phyloP scores from a whole-genome alignment of 2,113 vertebrate species.

The Nymphicus hollandicus region DNA sequence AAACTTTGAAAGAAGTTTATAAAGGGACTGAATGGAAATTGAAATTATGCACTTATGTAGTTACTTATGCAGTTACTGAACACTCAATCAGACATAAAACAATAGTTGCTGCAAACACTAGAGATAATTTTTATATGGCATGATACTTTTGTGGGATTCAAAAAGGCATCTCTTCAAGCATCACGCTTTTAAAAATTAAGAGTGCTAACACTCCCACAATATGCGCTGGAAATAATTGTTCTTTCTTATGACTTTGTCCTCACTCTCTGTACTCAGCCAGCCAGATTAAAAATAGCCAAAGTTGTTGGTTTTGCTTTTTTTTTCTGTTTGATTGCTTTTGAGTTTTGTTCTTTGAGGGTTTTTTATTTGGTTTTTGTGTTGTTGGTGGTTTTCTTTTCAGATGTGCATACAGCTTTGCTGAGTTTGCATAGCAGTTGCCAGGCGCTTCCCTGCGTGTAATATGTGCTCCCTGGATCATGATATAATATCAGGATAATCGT shows the following conservation, averaged over 20 bases:
- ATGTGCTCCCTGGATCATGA: background rate
- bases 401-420: background rate
- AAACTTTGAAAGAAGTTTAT: conserved; percentile 26
- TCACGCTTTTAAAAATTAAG: background rate
- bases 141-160: background rate
- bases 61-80: background rate
- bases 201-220: background rate
- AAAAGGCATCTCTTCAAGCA: background rate
- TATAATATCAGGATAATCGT: background rate
- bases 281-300: background rate
- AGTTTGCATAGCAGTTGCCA: background rate
- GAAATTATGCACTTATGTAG: background rate
- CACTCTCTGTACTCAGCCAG: background rate
- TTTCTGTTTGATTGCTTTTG: background rate
- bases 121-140: background rate
- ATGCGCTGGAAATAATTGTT: background rate
- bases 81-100: conserved; percentile 7
- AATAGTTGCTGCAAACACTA: background rate
- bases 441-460: background rate
- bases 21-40: background rate
- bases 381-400: background rate
- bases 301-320: background rate
- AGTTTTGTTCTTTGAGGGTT: background rate
- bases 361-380: background rate
- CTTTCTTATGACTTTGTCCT: background rate